Evolutionary conservation across 2,113 vertebrate species (phyloP), one percentile per base, ranked within the genome.

Genomic region (Datnioides undecimradiatus): DNA sequence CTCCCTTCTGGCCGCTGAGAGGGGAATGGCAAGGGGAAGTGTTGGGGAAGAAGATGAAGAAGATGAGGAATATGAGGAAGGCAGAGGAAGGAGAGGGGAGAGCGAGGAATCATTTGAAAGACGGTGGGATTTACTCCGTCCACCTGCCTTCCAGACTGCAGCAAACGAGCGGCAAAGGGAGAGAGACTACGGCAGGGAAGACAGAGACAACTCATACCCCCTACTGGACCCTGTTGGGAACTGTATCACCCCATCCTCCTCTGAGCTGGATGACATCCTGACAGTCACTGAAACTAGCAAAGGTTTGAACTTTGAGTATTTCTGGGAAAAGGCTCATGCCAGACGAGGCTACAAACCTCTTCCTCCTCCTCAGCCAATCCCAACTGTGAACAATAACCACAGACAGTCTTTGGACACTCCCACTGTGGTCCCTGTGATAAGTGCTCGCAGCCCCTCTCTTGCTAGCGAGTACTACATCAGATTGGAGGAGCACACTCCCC

Each of bases 211-310:
- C 92, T 95, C 96, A 4, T 97, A 96, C 83, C 97, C 97, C 2
- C 93, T 97, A 1, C 91, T 97, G 83, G 96, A 97, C 90, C 94
- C 49, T 16, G 95, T 91, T 48, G 91, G 86, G 71, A 94, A 94
- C 90, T 93, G 90, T 62, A 93, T 93, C 59, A 91, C 93, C 27
- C 75, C 92, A 1, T 93, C 93, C 40, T 93, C 94, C 3, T 92
- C 94, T 16, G 97, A 97, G 85, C 93, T 97, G 0, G 97, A 98
- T 0, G 97, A 98, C 54, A 96, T 98, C 60, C 93, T 98, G 55
- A 98, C 97, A 0, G 97, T 98, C 57, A 97, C 97, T 0, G 97
- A 97, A 88, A 98, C 96, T 66, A 98, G 97, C 90, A 96, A 95
- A 55, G 97, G 97, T 16, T 95, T 98, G 89, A 97, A 97, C 90